A percentile compares a stretch with the other conserved stretches of the same genome.
phyloP scores from a whole-genome alignment of 2,113 vertebrate genomes.

The Lophochroa leadbeateri region DNA sequence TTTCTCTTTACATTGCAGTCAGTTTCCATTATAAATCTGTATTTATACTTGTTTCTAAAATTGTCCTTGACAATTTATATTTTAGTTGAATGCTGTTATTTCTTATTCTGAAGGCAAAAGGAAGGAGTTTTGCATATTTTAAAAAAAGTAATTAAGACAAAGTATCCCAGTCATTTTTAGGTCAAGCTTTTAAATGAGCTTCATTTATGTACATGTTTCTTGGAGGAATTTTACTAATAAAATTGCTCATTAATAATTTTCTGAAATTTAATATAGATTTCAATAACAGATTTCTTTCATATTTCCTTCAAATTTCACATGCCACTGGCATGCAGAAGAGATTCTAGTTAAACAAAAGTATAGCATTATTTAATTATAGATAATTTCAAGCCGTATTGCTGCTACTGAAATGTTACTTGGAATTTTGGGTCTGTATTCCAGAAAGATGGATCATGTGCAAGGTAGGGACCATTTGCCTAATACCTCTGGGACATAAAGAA shows the following conservation, averaged over 20 bases:
- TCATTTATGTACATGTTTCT: not conserved
- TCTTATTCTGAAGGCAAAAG: not conserved
- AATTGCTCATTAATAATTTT: not conserved
- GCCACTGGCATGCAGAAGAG: not conserved
- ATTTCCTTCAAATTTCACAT: not conserved
- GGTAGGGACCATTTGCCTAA: not conserved
- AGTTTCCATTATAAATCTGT: not conserved
- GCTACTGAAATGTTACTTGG: not conserved
- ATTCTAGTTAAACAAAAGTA: not conserved
- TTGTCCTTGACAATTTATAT: not conserved
- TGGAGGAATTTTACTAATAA: not conserved
- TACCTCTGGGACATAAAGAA: not conserved
- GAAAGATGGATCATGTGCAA: rapidly evolving
- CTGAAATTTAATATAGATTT: not conserved
- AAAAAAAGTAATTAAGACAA: not conserved
- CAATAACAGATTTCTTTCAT: not conserved
- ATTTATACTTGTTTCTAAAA: not conserved
- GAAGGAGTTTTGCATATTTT: not conserved
- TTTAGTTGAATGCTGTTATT: not conserved
- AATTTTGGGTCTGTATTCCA: not conserved
- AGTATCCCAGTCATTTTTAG: not conserved
- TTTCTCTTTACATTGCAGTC: not conserved
- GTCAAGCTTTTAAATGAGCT: not conserved
- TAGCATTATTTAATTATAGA: not conserved
- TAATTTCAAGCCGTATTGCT: not conserved